Evolutionary conservation across 1,140 invertebrate species (phyloP).

Genomic region (Drosophila tropicalis): DNA sequence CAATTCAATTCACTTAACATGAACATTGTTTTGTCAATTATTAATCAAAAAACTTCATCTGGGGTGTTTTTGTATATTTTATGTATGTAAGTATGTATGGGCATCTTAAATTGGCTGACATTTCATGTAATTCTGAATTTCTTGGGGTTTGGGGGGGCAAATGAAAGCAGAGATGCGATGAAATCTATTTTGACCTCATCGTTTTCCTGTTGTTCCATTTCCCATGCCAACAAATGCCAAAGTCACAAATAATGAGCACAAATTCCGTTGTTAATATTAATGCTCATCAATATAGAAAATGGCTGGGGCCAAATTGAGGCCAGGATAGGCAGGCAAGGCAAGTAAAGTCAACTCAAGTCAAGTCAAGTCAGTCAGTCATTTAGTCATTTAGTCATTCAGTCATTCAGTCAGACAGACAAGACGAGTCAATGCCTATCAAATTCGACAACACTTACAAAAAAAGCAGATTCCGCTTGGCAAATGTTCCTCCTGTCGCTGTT

Average conservation of each 20-base stretch:
- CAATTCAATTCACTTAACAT: neutral
- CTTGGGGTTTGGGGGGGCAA: neutral
- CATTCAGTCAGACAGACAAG: slow-evolving; percentile 14
- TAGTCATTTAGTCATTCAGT: slow-evolving; percentile 19
- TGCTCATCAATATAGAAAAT: slow-evolving; percentile 51
- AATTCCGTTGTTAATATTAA: slow-evolving; percentile 63
- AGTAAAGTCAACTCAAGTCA: slow-evolving; percentile 30
- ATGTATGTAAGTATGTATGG: neutral
- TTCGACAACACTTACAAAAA: slow-evolving; percentile 56
- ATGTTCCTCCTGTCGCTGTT: slow-evolving; percentile 50
- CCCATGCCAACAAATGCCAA: slow-evolving; percentile 52
- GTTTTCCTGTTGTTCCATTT: slow-evolving; percentile 18
- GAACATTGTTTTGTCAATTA: neutral
- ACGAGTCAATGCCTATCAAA: slow-evolving; percentile 33
- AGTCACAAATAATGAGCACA: slow-evolving; percentile 63
- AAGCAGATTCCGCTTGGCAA: slow-evolving; percentile 30
- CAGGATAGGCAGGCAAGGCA: slow-evolving; percentile 2
- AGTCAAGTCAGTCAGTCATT: slow-evolving; percentile 24
- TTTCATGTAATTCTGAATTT: neutral
- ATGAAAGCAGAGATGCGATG: neutral
- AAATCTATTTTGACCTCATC: slow-evolving; percentile 15
- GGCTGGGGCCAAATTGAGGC: slow-evolving; percentile 22
- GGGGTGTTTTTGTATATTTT: neutral
- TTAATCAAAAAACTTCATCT: neutral
- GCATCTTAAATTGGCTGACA: neutral